These are phyloP conservation scores for Sternarchorhynchus goeldii DNA, from an alignment of 2,797 vertebrate species.

Conservation along the genomic window DNA sequence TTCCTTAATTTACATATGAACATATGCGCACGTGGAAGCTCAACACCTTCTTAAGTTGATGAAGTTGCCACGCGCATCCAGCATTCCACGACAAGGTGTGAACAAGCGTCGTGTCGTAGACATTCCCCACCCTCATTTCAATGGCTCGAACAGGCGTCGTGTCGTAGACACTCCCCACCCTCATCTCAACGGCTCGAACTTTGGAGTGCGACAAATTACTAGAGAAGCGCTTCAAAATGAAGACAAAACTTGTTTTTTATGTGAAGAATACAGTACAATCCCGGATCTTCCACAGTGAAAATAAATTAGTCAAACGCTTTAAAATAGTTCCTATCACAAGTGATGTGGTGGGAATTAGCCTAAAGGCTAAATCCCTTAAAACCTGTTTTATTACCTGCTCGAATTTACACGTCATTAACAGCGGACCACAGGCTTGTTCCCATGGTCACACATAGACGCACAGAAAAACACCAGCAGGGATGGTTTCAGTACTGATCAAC, in stretches of 20 bases:
- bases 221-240: no score
- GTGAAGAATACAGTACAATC: no score
- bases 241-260: no score
- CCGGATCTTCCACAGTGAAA: no score
- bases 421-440: no score
- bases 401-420: neutral
- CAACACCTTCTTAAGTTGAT: neutral
- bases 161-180: neutral
- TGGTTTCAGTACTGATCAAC: no score
- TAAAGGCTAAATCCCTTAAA: neutral
- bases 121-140: no score
- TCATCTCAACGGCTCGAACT: no score
- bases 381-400: neutral
- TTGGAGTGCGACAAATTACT: no score
- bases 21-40: conserved; percentile 15
- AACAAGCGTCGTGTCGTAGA: neutral
- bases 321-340: neutral
- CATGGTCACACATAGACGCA: no score
- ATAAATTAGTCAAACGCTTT: no score
- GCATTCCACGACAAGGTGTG: conserved; percentile 11
- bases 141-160: neutral
- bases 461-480: no score
- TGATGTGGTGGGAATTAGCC: neutral
- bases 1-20: neutral
- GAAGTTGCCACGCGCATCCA: conserved; percentile 23